Evolutionary conservation across 1,140 invertebrate species (phyloP), one percentile per base, ranked within the genome.

Genomic region (Sycophaga agraensis): DNA sequence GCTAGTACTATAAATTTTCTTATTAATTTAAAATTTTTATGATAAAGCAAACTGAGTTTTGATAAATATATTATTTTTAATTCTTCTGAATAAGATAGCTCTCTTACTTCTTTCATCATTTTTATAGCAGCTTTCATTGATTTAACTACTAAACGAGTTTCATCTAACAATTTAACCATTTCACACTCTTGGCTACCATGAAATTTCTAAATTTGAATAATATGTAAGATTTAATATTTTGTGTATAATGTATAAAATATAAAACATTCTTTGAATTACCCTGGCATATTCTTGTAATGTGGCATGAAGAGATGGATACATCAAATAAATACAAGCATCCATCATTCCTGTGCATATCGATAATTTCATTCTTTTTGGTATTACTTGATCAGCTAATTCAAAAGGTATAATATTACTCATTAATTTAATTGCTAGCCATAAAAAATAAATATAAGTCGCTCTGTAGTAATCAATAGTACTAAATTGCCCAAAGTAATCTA

Each of bases 321-420:
- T 66, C 8, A 79, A 48, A 59, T 71, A 77, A 54, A 78, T 73
- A 14, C 74, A 62, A n/a, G 75, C 73, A 55, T 79, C 77, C 68
- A 77, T 70, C 24, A 75, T 53, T 16, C 68, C 67, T 12, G 34
- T 37, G 16, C 64, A 68, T 34, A 79, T 69, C 0, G 69, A 71
- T 24, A 58, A 45, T 67, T 76, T 76, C 16, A 79, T 54, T 34
- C 54, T 53, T 17, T 73, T 71, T 24, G 77, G 73, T 53, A 79
- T 45, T 11, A 77, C 60, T 24, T 53, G 46, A 39, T 78, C 68
- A 4, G 76, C 69, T 22, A 78, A 45, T 66, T 79, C 76, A 19
- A 79, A 59, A 16, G 77, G 77, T 4, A 78, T 66, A 14, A 77
- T 66, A 48, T 64, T 69, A 45, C 75, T 73, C 24, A 75, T 61